These are phyloP conservation scores for Murina feae DNA, from an alignment of 2,113 vertebrate genomes.

Conservation along the genomic window DNA sequence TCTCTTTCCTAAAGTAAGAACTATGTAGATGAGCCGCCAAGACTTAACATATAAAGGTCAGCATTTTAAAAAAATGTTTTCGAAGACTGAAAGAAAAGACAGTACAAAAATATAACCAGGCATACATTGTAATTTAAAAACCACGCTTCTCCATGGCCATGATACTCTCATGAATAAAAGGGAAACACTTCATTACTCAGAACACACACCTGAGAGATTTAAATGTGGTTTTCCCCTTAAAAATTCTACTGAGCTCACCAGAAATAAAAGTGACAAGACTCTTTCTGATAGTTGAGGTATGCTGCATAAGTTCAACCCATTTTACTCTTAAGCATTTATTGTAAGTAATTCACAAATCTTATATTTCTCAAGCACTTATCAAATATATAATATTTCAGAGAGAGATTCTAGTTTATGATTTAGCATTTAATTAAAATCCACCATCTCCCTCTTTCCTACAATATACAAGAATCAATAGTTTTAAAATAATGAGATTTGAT, in stretches of 20 bases:
- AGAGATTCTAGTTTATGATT: neutral
- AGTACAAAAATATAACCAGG: neutral
- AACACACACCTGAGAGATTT: neutral
- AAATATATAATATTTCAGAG: conserved; percentile 25
- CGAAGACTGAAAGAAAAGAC: neutral
- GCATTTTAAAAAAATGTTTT: neutral
- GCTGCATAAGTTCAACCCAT: conserved; percentile 22
- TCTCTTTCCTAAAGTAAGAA: neutral
- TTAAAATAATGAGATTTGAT: conserved; percentile 47
- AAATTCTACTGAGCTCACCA: conserved; percentile 29
- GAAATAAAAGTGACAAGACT: conserved; percentile 40
- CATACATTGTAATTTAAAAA: neutral
- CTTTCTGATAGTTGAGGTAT: neutral
- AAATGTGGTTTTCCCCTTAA: conserved; percentile 10
- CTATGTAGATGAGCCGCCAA: neutral
- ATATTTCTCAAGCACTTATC: conserved; percentile 16
- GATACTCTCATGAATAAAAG: neutral
- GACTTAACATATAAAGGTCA: neutral
- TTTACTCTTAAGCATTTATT: conserved; percentile 33
- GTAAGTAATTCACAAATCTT: conserved; percentile 31
- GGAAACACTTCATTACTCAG: conserved; percentile 5
- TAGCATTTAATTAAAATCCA: conserved; percentile 51
- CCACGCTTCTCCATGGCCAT: neutral
- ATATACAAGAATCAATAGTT: neutral
- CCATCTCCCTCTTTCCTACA: neutral